Percentiles rank a stretch among this genome's conserved stretches.
These are phyloP conservation scores for Macquaria ambigua DNA, from an alignment of 2,113 vertebrate genomes.

Conservation along the genomic window DNA sequence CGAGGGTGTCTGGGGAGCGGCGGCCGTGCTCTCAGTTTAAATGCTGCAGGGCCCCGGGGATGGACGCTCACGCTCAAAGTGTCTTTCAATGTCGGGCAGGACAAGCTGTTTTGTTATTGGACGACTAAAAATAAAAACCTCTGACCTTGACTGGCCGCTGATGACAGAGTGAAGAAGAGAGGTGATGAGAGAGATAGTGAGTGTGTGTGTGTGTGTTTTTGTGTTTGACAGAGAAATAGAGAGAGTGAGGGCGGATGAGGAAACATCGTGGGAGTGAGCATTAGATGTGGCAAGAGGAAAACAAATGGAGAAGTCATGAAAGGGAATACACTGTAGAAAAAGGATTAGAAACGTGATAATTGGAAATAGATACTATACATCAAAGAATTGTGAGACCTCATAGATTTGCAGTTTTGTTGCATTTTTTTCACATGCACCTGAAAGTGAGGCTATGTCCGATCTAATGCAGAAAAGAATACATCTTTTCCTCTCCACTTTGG, in stretches of 20 bases:
- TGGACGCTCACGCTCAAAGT: slow-evolving; percentile 48
- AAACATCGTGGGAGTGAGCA: slow-evolving; percentile 4
- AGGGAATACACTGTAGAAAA: background rate
- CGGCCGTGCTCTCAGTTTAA: slow-evolving; percentile 54
- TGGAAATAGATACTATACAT: background rate
- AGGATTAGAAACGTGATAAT: background rate
- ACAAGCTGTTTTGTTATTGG: slow-evolving; percentile 68
- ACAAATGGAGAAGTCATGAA: slow-evolving; percentile 6
- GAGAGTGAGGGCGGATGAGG: slow-evolving; percentile 8
- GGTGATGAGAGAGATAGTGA: slow-evolving; percentile 39
- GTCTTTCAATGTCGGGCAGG: slow-evolving; percentile 58
- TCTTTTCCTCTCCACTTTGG: background rate
- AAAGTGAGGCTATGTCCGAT: background rate
- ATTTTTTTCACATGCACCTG: background rate
- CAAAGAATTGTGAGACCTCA: background rate
- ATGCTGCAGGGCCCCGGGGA: slow-evolving; percentile 55
- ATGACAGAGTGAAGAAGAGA: slow-evolving; percentile 50
- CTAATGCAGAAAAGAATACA: background rate
- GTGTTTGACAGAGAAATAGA: slow-evolving; percentile 28
- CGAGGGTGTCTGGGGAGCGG: slow-evolving; percentile 47
- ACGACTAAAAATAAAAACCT: slow-evolving; percentile 72
- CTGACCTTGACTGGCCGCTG: slow-evolving; percentile 67
- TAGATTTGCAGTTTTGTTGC: background rate
- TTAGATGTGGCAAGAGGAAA: slow-evolving; percentile 11
- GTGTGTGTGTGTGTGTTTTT: slow-evolving; percentile 9